Evolutionary conservation across 1,140 invertebrate species (phyloP), one percentile per base, ranked within the genome.

Genomic region (Solenopsis fugax): DNA sequence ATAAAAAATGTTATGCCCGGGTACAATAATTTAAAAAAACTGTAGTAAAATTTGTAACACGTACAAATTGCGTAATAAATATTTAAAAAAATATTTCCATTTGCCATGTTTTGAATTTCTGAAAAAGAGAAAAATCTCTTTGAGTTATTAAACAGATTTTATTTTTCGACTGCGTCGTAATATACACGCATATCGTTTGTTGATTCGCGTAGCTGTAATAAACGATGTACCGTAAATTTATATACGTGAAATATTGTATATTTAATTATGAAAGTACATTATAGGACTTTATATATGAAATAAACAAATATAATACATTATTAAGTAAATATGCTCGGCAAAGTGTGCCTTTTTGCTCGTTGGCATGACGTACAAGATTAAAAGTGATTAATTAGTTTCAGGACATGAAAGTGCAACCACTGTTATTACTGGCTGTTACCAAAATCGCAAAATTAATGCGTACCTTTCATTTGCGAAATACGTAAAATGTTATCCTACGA

Each of bases 401-500:
- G 13, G 9, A 24, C 7, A 13, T 84, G 41, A 84, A 56, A 84
- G 41, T 73, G 45, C 54, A 73, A 73, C 41, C 56, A 37, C 37
- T 60, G 37, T 84, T 73, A 75, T 62, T 45, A 50, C 54, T 29
- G 41, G 4, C 37, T 18, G 69, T 84, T 75, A 84, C 34, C 45
- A 71, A 81, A 69, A 37, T 81, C 52, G 16, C 48, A 13, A 64
- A 76, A 76, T 85, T 85, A 75, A 85, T 62, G 7, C 56, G 6
- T 41, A 75, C n/a, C 81, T 76, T 85, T 85, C 54, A 85, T 85
- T 85, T 56, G 12, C 34, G 60, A 56, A 48, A 48, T 65, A 21
- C 52, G 7, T 24, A 21, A 71, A 84, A 73, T 48, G 5, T 12
- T 50, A 24, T 41, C 34, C 16, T 56, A 24, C 18, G 16, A 81